Evolutionary conservation across 2,888 invertebrate genomes (phyloP), one percentile per base, ranked within the genome.

Genomic region (Aporophyla lueneburgensis): DNA sequence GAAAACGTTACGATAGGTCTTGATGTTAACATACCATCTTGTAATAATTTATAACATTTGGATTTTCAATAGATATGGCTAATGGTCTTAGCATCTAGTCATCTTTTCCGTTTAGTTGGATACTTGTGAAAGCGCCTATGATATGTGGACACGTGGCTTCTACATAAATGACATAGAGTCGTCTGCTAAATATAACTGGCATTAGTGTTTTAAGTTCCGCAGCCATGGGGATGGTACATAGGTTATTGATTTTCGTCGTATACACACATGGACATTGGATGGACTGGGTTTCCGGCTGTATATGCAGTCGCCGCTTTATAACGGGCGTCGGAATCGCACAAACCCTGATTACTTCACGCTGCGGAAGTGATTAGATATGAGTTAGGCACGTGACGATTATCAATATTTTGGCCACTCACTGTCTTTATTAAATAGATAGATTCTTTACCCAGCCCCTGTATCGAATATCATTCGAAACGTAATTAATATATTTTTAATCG

Each of bases 1-100:
- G 88, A 88, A 80, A 87, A 94, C 93, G 94, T 96, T 96, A 96
- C 91, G 93, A 95, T 96, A 96, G 96, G 96, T 96, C 95, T 95
- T 83, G 83, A 83, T 88, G 80, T 75, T 86, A 80, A 77, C 81
- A 81, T 77, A 84, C 79, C 63, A 81, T 84, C 83, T 87, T 83
- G 80, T 87, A 83, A 88, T 76, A 78, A 78, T 81, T 70, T 76
- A 80, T 80, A 81, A 70, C 72, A 75, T 80, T 85, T 76, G 74
- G 73, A 83, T 83, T 80, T 84, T 83, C 74, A 73, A 51, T 62
- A 49, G 40, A 33, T 77, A 63, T 76, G 62, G 59, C 61, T 76
- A 74, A 62, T 70, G 59, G 71, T 69, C 67, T 74, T 66, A 63
- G 65, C 71, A 68, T 73, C 72, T 58, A 49, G 27, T 71, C 54